phyloP scores from a whole-genome alignment of 1,140 invertebrate genomes.

The Drosophila leontia region DNA sequence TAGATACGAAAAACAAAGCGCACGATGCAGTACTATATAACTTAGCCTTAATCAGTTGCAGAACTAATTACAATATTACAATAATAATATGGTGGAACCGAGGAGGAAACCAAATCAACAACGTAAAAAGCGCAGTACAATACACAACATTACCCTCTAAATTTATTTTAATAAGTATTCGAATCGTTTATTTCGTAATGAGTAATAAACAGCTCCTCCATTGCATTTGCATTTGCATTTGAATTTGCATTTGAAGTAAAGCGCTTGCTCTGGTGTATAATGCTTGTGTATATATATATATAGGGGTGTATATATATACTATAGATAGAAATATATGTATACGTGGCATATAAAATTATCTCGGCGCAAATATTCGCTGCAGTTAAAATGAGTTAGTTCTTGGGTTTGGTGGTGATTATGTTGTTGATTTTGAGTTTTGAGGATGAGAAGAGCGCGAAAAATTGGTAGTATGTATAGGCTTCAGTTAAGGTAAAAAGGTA shows the following conservation, averaged over 20 bases:
- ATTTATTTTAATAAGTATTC: conserved; percentile 55
- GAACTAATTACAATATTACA: conserved; percentile 55
- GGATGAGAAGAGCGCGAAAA: conserved; percentile 48
- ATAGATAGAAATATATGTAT: conserved; percentile 76
- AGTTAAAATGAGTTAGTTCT: conserved; percentile 67
- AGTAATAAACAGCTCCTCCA: conserved; percentile 60
- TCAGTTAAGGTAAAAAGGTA: conserved; percentile 74
- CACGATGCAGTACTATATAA: conserved; percentile 53
- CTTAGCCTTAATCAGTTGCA: conserved; percentile 57
- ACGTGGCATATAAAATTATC: conserved; percentile 74
- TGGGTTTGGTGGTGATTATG: conserved; percentile 73
- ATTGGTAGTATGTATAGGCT: conserved; percentile 47
- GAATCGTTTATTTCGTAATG: conserved; percentile 58
- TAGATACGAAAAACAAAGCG: conserved; percentile 72
- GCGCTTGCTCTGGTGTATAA: conserved; percentile 62
- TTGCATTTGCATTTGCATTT: conserved; percentile 28
- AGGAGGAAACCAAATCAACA: conserved; percentile 57
- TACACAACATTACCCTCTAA: conserved; percentile 74
- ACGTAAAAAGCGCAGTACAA: conserved; percentile 48
- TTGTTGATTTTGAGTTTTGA: conserved; percentile 33
- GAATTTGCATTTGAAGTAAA: conserved; percentile 62
- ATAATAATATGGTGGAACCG: conserved; percentile 33
- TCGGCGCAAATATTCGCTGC: conserved; percentile 55
- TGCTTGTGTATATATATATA: conserved; percentile 48
- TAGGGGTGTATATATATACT: conserved; percentile 51